Evolutionary conservation across 2,888 invertebrate species (phyloP).

Genomic region (Drosophila longiperda): DNA sequence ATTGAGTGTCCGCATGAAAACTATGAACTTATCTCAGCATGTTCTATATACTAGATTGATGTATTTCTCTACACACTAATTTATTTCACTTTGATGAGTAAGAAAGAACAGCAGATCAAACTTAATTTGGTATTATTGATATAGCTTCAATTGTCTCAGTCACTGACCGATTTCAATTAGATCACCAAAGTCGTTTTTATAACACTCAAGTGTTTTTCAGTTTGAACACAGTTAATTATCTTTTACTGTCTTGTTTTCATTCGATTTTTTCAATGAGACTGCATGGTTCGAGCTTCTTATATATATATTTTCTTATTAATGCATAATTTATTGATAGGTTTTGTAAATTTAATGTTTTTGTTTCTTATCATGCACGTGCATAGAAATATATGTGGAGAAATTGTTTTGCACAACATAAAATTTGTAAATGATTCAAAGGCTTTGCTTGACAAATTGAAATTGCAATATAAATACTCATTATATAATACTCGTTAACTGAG

Average conservation of each 20-base stretch:
- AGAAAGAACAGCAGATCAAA: not conserved
- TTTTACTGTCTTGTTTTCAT: conserved; percentile 2
- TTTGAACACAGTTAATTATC: not conserved
- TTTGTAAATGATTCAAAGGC: not conserved
- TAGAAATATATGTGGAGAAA: conserved; percentile 5
- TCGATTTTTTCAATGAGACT: conserved; percentile 4
- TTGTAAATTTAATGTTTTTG: not conserved
- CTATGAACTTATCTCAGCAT: conserved; percentile 26
- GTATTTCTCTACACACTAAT: conserved; percentile 3
- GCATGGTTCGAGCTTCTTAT: conserved; percentile 16
- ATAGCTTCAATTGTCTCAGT: conserved; percentile 15
- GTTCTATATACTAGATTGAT: not conserved
- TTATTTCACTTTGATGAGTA: not conserved
- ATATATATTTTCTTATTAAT: not conserved
- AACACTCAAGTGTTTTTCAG: conserved; percentile 9
- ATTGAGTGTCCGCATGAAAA: conserved; percentile 13
- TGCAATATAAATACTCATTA: conserved; percentile 21
- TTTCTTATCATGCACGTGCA: conserved; percentile 25
- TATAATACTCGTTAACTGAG: conserved; percentile 6
- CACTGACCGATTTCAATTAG: not conserved
- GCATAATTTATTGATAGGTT: not conserved
- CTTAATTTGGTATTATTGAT: conserved; percentile 13
- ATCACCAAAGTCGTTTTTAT: not conserved
- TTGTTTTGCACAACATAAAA: conserved; percentile 12
- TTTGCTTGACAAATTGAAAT: conserved; percentile 39